Conservation (phyloP, 30 jellyfish, hydroid and myxozoan genomes). For the Rhopilema esculentum region DNA sequence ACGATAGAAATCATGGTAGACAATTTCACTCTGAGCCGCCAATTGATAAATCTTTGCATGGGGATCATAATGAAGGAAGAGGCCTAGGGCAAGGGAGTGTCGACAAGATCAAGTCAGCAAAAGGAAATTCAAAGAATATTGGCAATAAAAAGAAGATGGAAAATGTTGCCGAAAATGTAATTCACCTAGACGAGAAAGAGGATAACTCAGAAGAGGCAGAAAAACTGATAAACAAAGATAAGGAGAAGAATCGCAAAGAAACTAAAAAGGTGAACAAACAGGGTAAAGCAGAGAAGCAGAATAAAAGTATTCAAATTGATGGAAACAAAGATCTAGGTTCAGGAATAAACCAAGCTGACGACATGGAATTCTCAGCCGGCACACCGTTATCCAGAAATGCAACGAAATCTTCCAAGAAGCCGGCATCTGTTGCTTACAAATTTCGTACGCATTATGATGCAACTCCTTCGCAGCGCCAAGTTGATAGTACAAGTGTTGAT, state of each 20-base stretch:
- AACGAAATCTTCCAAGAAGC: background rate
- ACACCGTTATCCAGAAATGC: conserved; percentile 24
- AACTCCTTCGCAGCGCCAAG: background rate
- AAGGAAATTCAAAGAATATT: background rate
- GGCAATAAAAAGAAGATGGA: background rate
- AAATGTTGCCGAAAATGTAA: conserved; percentile 14
- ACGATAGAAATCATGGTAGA: background rate
- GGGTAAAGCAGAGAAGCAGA: background rate
- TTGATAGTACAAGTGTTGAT: conserved; percentile 30
- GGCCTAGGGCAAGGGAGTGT: background rate
- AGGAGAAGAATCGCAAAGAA: background rate
- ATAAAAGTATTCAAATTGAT: background rate
- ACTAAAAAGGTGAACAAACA: background rate
- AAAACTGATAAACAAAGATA: conserved; percentile 6
- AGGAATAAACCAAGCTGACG: background rate
- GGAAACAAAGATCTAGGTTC: background rate
- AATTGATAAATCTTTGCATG: background rate
- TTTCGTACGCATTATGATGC: conserved; percentile 3
- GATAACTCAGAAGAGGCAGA: conserved; percentile 36
- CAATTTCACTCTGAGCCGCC: background rate
- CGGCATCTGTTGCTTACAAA: conserved; percentile 19
- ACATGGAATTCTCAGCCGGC: conserved; percentile 23
- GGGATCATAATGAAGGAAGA: background rate
- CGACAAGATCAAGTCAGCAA: background rate
- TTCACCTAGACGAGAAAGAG: conserved; percentile 29